A percentile compares a stretch with the other conserved stretches of the same genome.
Evolutionary conservation across 2,113 vertebrate species (phyloP).

Genomic region (Silurus glanis): DNA sequence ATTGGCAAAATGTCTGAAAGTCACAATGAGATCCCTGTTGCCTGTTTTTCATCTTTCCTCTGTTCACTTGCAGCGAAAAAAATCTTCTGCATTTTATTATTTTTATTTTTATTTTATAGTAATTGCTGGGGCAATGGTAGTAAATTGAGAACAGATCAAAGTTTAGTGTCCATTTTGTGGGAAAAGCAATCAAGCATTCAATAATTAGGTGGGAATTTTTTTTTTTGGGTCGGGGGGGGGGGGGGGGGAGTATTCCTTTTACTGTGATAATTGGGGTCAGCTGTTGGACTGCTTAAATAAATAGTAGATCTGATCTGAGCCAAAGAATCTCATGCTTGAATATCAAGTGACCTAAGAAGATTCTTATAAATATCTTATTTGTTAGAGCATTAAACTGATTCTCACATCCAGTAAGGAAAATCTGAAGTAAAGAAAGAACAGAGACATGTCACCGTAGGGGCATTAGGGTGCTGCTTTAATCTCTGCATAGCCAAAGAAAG

Average conservation of each 20-base stretch:
- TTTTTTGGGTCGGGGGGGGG: background rate
- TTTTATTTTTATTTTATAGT: background rate
- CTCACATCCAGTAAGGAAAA: background rate
- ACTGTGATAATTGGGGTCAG: slow-evolving; percentile 31
- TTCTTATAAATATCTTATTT: background rate
- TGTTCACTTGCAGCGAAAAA: background rate
- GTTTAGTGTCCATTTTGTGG: background rate
- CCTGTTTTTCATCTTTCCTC: background rate
- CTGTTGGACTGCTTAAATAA: slow-evolving; percentile 18
- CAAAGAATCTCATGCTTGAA: background rate
- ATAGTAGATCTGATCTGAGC: slow-evolving; percentile 27
- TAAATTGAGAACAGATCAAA: background rate
- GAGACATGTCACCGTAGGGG: background rate
- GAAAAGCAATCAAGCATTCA: slow-evolving; percentile 7
- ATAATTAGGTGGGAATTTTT: slow-evolving; percentile 2
- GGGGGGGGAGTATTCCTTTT: background rate
- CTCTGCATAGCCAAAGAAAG: background rate
- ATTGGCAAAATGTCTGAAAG: background rate
- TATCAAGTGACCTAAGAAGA: background rate
- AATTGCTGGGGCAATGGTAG: background rate
- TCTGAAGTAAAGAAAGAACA: background rate
- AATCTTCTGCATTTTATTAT: background rate
- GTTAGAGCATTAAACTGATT: background rate
- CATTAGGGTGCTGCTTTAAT: slow-evolving; percentile 34
- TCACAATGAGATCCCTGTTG: background rate